Percentiles rank a stretch among this genome's conserved stretches.
These are phyloP conservation scores for Hafferia zeledoni DNA, from an alignment of 2,797 vertebrate species.

Conservation along the genomic window DNA sequence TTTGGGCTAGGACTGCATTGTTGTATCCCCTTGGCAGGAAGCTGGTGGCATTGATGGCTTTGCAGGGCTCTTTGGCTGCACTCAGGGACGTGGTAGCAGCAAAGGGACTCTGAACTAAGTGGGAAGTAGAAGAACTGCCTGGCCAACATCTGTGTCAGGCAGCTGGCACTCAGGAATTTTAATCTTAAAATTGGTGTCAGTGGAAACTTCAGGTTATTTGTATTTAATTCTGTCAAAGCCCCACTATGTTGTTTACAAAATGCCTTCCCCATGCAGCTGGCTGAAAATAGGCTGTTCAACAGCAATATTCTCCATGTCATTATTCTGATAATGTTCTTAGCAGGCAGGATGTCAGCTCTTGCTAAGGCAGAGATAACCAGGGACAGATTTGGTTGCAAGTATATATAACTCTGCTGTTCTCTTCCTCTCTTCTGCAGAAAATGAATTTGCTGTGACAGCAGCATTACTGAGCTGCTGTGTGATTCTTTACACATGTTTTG, in stretches of 20 bases:
- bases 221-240: neutral
- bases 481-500: constrained; percentile 12
- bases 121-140: neutral
- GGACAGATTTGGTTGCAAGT: constrained; percentile 29
- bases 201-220: neutral
- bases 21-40: neutral
- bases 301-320: neutral
- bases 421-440: constrained; percentile 9
- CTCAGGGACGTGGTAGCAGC: fast-evolving
- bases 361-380: constrained; percentile 32
- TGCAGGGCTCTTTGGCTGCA: neutral
- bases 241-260: neutral
- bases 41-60: neutral
- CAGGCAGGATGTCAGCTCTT: constrained; percentile 22
- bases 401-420: constrained; percentile 9
- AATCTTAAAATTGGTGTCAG: neutral
- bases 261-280: neutral
- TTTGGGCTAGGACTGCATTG: neutral
- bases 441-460: constrained; percentile 51
- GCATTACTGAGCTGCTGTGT: constrained; percentile 3
- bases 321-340: neutral
- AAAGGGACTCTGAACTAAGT: neutral
- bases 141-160: neutral
- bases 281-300: neutral
- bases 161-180: neutral